Evolutionary conservation across 2,888 invertebrate species (phyloP).

Genomic region (Sphaeridia pumilis): DNA sequence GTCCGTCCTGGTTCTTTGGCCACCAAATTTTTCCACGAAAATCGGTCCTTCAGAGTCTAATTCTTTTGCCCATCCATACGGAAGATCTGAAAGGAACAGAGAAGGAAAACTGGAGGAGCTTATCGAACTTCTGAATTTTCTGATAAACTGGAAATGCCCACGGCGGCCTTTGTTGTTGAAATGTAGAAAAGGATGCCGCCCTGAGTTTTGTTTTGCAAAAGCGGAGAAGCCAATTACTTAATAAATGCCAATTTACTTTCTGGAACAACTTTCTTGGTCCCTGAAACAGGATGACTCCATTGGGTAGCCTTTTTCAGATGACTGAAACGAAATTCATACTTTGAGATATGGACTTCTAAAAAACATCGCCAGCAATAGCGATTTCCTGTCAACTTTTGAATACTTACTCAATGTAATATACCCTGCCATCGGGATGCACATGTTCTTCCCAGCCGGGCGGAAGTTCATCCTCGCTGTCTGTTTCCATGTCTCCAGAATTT

Average conservation of each 20-base stretch:
- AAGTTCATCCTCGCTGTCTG: slow-evolving; percentile 86
- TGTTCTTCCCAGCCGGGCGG: slow-evolving; percentile 81
- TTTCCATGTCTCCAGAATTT: too few relatives aligned
- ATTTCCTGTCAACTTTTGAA: too few relatives aligned
- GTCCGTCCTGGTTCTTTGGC: slow-evolving; percentile 72
- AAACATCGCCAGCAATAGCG: too few relatives aligned
- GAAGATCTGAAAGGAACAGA: slow-evolving; percentile 61
- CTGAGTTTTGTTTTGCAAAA: too few relatives aligned
- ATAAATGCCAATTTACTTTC: too few relatives aligned
- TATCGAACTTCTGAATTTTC: too few relatives aligned
- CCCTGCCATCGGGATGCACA: slow-evolving; percentile 75
- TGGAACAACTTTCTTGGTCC: slow-evolving; percentile 64
- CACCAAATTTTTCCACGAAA: slow-evolving; percentile 65
- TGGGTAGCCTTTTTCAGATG: slow-evolving; percentile 68
- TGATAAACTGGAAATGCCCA: too few relatives aligned
- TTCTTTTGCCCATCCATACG: slow-evolving; percentile 77
- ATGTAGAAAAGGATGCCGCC: too few relatives aligned
- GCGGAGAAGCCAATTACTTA: too few relatives aligned
- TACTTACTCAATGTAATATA: slow-evolving; percentile 82
- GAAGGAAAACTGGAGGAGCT: too few relatives aligned
- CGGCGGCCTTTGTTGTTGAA: too few relatives aligned
- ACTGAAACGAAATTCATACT: slow-evolving; percentile 43
- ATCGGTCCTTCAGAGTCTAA: slow-evolving; percentile 57
- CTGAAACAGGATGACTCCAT: slow-evolving; percentile 86
- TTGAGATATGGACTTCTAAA: neutral